Conservation (phyloP, 1,140 invertebrate genomes). For the Lordiphosa mommai region DNA sequence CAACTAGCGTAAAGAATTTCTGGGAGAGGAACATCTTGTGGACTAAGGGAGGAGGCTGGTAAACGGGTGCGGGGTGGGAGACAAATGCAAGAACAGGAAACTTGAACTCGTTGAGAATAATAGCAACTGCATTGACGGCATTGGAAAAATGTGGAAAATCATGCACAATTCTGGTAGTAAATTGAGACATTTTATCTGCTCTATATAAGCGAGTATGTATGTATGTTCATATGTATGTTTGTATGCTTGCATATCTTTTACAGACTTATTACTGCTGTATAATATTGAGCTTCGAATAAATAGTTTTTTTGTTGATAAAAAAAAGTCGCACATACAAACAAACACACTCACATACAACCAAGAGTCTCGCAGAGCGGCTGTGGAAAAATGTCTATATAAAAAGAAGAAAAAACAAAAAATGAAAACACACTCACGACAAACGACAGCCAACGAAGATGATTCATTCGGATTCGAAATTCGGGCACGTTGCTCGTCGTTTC, state of each 20-base stretch:
- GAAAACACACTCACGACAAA: conserved; percentile 16
- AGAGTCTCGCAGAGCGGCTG: conserved; percentile 7
- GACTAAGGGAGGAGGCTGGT: conserved; percentile 10
- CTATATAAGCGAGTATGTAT: neutral
- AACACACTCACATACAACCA: neutral
- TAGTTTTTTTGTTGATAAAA: conserved; percentile 46
- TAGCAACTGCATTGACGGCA: neutral
- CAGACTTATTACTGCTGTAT: conserved; percentile 36
- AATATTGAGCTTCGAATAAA: conserved; percentile 49
- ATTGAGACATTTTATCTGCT: conserved; percentile 40
- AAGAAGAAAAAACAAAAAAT: conserved; percentile 3
- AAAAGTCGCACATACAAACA: conserved; percentile 5
- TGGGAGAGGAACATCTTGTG: neutral
- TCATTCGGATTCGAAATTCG: conserved; percentile 36
- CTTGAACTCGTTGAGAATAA: conserved; percentile 37
- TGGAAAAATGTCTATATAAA: conserved; percentile 18
- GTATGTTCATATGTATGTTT: neutral
- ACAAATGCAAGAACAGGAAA: conserved; percentile 58
- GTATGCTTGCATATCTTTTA: conserved; percentile 20
- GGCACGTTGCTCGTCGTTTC: conserved; percentile 21
- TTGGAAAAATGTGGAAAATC: conserved; percentile 56
- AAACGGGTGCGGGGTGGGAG: neutral
- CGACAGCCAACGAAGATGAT: conserved; percentile 45
- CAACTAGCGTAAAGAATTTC: conserved; percentile 42
- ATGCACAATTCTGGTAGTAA: conserved; percentile 21